Conservation (phyloP, 2,888 invertebrate genomes). For the Xestia ashworthii region DNA sequence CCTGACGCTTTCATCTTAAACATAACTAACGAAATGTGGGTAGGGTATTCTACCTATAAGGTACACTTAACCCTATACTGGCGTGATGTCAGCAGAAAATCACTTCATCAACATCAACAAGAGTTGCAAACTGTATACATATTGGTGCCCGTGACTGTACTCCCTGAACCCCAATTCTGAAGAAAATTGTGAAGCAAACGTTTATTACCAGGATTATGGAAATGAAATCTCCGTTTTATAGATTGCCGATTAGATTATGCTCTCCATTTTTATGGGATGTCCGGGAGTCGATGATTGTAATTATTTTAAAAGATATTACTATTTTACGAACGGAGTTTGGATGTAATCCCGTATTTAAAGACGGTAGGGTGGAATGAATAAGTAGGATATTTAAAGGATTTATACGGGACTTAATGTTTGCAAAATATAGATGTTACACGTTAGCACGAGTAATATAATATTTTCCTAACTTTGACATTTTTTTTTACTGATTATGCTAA, state of each 20-base stretch:
- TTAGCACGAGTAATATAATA: no score
- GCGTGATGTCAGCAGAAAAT: neutral
- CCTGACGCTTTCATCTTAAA: neutral
- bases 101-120: no score
- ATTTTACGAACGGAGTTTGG: conserved; percentile 31
- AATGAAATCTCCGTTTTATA: conserved; percentile 65
- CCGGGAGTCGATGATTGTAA: conserved; percentile 50
- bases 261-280: conserved; percentile 56
- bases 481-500: no score
- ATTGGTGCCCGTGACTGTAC: neutral
- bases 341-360: conserved; percentile 28
- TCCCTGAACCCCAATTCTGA: conserved; percentile 18
- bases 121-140: neutral
- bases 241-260: conserved; percentile 61
- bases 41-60: neutral
- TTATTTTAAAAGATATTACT: conserved; percentile 49
- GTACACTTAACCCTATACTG: neutral
- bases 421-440: neutral
- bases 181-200: conserved; percentile 60
- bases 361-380: conserved; percentile 3
- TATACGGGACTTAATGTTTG: neutral
- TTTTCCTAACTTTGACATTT: no score
- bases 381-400: conserved; percentile 3
- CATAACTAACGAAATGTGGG: neutral
- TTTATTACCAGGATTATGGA: conserved; percentile 63